Conservation (phyloP, 1,140 invertebrate species). For the Dinoponera quadriceps region DNA sequence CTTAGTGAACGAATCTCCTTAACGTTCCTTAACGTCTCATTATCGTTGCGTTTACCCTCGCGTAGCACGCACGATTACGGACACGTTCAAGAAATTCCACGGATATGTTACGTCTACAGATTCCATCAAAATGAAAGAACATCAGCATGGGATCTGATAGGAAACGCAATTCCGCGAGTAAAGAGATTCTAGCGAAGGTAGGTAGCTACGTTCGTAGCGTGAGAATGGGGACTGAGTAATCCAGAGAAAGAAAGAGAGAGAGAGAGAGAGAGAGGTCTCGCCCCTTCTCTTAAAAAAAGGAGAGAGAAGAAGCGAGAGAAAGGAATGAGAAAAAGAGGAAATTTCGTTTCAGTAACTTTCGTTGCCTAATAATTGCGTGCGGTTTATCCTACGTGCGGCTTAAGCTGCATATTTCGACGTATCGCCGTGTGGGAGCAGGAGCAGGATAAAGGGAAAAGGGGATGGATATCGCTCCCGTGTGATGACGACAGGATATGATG, state of each 20-base stretch:
- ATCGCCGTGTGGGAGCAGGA: slow-evolving; percentile 18
- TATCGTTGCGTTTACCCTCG: too few relatives aligned
- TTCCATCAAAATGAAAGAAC: too few relatives aligned
- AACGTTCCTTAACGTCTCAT: too few relatives aligned
- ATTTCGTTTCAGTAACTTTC: slow-evolving; percentile 13
- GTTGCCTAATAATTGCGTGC: slow-evolving; percentile 19
- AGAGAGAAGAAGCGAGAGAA: not conserved
- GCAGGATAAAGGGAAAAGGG: slow-evolving; percentile 25
- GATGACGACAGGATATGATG: slow-evolving; percentile 2
- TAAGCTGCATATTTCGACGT: slow-evolving; percentile 63
- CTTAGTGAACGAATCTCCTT: too few relatives aligned
- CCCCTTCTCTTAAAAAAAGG: not conserved
- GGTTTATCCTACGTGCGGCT: slow-evolving; percentile 17
- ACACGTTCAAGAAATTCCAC: too few relatives aligned
- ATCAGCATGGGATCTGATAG: too few relatives aligned
- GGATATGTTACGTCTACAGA: too few relatives aligned
- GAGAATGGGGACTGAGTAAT: too few relatives aligned
- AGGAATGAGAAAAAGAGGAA: not conserved
- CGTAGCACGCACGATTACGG: too few relatives aligned
- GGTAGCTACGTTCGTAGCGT: too few relatives aligned
- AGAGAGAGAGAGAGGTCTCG: not conserved
- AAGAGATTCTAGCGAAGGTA: too few relatives aligned
- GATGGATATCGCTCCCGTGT: slow-evolving; percentile 19
- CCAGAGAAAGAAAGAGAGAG: not conserved
- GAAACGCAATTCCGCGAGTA: too few relatives aligned